Percentiles rank a stretch among this genome's conserved stretches.
Conservation (phyloP, 2,113 vertebrate species). For the Hydrolagus affinis region DNA sequence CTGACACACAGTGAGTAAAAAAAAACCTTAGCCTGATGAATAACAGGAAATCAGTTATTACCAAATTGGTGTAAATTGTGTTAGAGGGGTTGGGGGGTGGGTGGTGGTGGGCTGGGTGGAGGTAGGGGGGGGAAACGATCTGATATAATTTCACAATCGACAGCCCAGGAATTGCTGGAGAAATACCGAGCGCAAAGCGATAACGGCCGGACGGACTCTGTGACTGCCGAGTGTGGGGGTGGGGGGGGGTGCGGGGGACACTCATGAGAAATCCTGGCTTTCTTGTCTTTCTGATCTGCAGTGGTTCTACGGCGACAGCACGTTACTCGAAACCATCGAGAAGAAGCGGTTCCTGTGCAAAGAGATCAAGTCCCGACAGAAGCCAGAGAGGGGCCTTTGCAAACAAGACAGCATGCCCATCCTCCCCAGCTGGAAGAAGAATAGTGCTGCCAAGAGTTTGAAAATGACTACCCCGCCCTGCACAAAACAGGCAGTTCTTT, state of each 20-base stretch:
- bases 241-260: too few species aligned
- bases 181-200: too few species aligned
- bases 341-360: conserved; percentile 88
- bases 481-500: conserved; percentile 79
- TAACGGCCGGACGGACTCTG: too few species aligned
- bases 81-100: too few species aligned
- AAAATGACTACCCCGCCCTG: conserved; percentile 87
- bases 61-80: neutral
- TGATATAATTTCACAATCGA: neutral
- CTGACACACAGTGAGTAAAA: neutral
- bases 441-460: conserved; percentile 74
- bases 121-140: too few species aligned
- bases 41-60: neutral
- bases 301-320: conserved; percentile 85
- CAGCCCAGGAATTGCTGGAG: neutral
- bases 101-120: too few species aligned
- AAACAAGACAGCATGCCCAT: conserved; percentile 95
- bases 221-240: too few species aligned
- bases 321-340: conserved; percentile 96
- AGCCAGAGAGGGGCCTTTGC: conserved; percentile 82
- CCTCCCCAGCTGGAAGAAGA: conserved; percentile 89
- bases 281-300: conserved; percentile 55
- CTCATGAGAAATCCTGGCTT: neutral
- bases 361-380: conserved; percentile 87
- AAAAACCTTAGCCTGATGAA: neutral